A percentile compares a stretch with the other conserved stretches of the same genome.
These are phyloP conservation scores for Magallana nippona DNA, from an alignment of 2,888 invertebrate species.

Conservation along the genomic window DNA sequence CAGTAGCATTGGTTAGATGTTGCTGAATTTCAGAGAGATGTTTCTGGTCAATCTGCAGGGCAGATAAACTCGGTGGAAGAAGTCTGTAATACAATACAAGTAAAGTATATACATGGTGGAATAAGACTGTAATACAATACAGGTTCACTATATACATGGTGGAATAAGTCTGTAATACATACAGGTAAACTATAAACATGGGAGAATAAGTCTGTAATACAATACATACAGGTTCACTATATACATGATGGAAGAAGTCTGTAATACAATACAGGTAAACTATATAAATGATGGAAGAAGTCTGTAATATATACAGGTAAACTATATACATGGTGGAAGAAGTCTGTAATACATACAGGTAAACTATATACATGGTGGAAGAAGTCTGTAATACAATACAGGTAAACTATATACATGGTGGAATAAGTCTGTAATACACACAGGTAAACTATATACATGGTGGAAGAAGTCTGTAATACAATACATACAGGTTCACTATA, in stretches of 20 bases:
- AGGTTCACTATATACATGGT: not conserved
- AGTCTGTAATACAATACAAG: conserved; percentile 50
- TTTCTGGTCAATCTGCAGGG: conserved; percentile 52
- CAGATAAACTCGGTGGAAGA: conserved; percentile 63
- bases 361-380: conserved; percentile 60
- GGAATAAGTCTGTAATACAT: too few relatives aligned
- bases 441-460: not conserved
- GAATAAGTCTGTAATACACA: too few relatives aligned
- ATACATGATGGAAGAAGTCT: too few relatives aligned
- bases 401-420: too few relatives aligned
- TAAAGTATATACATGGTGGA: not conserved
- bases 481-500: not conserved
- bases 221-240: not conserved
- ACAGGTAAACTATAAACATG: not conserved
- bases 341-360: too few relatives aligned
- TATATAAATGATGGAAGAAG: too few relatives aligned
- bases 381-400: conserved; percentile 49
- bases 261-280: too few relatives aligned
- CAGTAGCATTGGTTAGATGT: conserved; percentile 67
- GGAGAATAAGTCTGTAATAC: too few relatives aligned
- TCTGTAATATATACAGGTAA: too few relatives aligned
- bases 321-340: too few relatives aligned
- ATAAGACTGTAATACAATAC: not conserved
- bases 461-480: too few relatives aligned
- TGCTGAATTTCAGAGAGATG: conserved; percentile 64